Base-by-base conservation (phyloP, 2,113 vertebrate species). In the Equus przewalskii region DNA sequence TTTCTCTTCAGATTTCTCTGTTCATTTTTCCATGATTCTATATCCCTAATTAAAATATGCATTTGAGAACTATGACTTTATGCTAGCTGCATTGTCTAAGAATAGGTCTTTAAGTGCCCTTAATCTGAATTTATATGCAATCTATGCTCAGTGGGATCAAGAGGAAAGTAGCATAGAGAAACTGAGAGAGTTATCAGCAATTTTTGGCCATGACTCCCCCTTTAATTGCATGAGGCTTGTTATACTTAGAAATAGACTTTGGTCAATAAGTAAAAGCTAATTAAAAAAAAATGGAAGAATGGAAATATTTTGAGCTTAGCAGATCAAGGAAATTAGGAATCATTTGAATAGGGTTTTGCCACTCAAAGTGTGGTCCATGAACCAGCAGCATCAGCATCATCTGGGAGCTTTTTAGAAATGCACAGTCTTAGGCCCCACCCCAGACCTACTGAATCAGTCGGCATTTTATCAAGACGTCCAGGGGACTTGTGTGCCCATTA, bases 31-130 rank as follows among this genome's bases (percentile, higher is more conserved):
- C 13, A 24, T 56, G 6, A n/a, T 54, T 87, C 14, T 1, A 65
- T 94, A 97, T 93, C 5, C 72, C 60, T 73, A 89, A 95, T 92
- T 97, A 95, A 95, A 91, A 95, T 96, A 44, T 82, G 3, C 24
- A 30, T 16, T 36, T 18, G 10, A 75, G 69, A 54, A 36, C 16
- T 54, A 26, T 73, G 7, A 81, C 1, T 90, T 89, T 26, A 70
- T 6, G 6, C 73, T 36, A 82, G 8, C 26, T 62, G 0, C 58
- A n/a, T 60, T 49, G 73, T 75, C 60, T 64, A 96, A 88, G 72
- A 76, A 18, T 44, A 73, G 13, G 11, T 78, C 28, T 85, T 62
- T 49, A 75, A 51, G 9, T 79, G n/a, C 9, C 26, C 19, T 91
- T 96, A 56, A 41, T 89, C n/a, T 81, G 79, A 91, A 89, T 15